Conservation (phyloP, 2,888 invertebrate genomes). For the Teinopalpus imperialis region DNA sequence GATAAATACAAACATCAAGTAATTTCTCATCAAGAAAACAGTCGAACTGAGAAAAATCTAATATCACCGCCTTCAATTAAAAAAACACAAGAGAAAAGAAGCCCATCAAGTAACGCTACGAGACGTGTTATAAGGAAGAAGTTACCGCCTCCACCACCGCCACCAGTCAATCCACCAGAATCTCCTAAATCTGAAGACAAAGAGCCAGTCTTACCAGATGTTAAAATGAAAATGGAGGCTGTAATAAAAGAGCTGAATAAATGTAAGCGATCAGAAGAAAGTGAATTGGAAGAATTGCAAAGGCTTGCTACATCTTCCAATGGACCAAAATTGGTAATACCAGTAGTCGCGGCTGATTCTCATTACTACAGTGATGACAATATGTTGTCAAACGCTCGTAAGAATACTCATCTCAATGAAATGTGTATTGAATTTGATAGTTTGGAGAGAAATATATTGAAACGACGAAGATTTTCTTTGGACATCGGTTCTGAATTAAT, state of each 20-base stretch:
- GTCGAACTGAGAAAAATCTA: conserved; percentile 15
- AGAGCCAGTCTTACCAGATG: conserved; percentile 72
- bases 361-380: conserved; percentile 67
- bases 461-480: conserved; percentile 63
- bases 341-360: conserved; percentile 68
- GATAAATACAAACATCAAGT: conserved; percentile 21
- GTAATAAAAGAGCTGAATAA: conserved; percentile 81
- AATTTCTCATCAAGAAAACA: conserved; percentile 16
- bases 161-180: conserved; percentile 42
- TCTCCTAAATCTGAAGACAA: conserved; percentile 42
- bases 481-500: conserved; percentile 71
- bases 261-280: conserved; percentile 56
- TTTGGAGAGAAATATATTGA: conserved; percentile 56
- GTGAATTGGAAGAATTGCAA: conserved; percentile 49
- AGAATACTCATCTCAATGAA: conserved; percentile 39
- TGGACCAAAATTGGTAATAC: conserved; percentile 67
- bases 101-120: conserved; percentile 55
- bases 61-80: conserved; percentile 22
- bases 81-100: conserved; percentile 42
- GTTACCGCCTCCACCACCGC: conserved; percentile 72
- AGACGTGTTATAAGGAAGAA: conserved; percentile 61
- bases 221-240: conserved; percentile 83
- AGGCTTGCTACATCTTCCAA: conserved; percentile 49
- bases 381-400: conserved; percentile 44
- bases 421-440: conserved; percentile 60